Conservation (phyloP, 1,140 invertebrate genomes). For the Tribolium castaneum region DNA sequence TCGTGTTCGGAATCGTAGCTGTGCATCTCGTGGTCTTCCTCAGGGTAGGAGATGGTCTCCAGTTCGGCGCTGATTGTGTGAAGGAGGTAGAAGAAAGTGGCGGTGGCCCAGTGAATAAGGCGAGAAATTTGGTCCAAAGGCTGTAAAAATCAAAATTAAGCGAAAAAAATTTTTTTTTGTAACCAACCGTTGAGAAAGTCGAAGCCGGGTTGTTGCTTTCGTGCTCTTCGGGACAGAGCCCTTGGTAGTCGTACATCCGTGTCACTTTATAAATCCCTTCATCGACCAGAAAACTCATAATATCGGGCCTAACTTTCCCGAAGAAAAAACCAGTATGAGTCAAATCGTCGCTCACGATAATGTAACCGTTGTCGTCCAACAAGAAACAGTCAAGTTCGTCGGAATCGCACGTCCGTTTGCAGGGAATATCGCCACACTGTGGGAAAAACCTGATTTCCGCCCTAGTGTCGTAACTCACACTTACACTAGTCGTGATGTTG, state of each 20-base stretch:
- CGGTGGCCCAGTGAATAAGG: constrained; percentile 61
- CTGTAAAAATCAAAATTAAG: constrained; percentile 52
- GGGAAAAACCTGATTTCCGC: constrained; percentile 48
- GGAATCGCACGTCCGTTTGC: constrained; percentile 75
- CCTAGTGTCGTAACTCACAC: too few relatives aligned
- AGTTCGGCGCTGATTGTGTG: constrained; percentile 53
- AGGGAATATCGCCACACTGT: constrained; percentile 70
- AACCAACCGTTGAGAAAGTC: constrained; percentile 72
- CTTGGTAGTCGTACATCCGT: constrained; percentile 89
- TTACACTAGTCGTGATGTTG: constrained; percentile 78
- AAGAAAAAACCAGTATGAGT: constrained; percentile 86
- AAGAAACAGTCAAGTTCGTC: constrained; percentile 85
- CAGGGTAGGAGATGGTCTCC: constrained; percentile 54
- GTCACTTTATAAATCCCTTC: constrained; percentile 83
- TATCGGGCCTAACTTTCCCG: constrained; percentile 82
- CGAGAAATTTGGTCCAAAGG: constrained; percentile 61
- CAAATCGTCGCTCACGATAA: constrained; percentile 80
- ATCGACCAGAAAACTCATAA: constrained; percentile 83
- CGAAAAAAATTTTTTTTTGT: too few relatives aligned
- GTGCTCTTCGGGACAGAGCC: constrained; percentile 80
- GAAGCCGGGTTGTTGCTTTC: constrained; percentile 71
- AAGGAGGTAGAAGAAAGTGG: constrained; percentile 61
- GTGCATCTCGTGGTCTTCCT: constrained; percentile 53
- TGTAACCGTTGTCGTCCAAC: constrained; percentile 90
- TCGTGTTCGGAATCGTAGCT: constrained; percentile 59